Conservation (phyloP, 2,797 vertebrate species). For the Alauda arvensis region DNA sequence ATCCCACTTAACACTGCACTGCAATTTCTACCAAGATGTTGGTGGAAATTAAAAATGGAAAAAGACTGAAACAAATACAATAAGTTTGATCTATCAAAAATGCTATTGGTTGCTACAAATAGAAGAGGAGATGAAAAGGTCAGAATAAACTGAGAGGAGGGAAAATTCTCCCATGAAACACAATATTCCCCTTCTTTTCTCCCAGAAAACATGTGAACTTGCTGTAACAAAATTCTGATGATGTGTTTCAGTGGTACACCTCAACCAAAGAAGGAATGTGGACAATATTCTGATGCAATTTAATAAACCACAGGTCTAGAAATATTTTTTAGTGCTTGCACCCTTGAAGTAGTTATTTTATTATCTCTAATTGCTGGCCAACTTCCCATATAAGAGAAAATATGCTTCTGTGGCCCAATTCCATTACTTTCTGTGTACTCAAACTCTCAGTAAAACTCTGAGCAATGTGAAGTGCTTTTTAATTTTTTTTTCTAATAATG, state of each 20-base stretch:
- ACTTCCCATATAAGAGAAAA: background rate
- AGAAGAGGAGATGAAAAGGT: background rate
- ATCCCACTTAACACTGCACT: background rate
- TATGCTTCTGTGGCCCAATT: background rate
- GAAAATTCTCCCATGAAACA: background rate
- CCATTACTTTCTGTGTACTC: background rate
- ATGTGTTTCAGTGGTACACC: background rate
- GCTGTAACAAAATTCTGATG: background rate
- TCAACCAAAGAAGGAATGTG: background rate
- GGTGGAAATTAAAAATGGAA: background rate
- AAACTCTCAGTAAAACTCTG: background rate
- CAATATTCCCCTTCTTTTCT: background rate
- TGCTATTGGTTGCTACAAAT: background rate
- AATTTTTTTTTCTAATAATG: background rate
- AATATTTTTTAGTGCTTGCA: background rate
- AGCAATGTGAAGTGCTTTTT: background rate
- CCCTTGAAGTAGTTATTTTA: background rate
- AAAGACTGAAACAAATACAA: rapidly evolving
- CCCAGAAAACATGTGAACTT: background rate
- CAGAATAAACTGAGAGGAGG: background rate
- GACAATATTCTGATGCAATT: background rate
- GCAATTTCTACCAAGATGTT: background rate
- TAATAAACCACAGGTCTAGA: background rate
- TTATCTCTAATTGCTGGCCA: background rate
- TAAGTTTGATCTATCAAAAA: background rate